Evolutionary conservation across 2,797 vertebrate genomes (phyloP).

Genomic region (Hozukius guyotensis): DNA sequence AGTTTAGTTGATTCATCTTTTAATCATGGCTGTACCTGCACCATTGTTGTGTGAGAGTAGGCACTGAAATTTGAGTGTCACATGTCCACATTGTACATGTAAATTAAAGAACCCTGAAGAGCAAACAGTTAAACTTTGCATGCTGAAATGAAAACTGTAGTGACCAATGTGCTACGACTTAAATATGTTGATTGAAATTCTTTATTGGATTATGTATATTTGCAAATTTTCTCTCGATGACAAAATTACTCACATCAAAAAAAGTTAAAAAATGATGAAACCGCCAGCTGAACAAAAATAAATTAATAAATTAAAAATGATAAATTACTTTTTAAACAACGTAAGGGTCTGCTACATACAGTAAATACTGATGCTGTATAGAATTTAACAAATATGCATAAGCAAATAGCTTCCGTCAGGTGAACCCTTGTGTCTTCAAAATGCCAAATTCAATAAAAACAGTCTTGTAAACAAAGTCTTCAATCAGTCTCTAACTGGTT

Average conservation of each 20-base stretch:
- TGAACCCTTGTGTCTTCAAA: not conserved
- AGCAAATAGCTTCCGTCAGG: not conserved
- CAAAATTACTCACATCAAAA: not conserved
- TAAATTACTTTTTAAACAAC: not conserved
- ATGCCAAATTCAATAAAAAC: not conserved
- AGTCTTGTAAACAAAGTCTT: not conserved
- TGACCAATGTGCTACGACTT: not conserved
- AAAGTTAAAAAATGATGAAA: not conserved
- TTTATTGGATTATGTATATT: not conserved
- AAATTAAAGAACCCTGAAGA: not conserved
- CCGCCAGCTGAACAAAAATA: not conserved
- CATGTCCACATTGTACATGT: not conserved
- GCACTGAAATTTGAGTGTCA: not conserved
- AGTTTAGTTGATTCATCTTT: not conserved
- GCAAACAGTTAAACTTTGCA: constrained; percentile 3
- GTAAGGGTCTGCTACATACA: not conserved
- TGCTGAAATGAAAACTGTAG: not conserved
- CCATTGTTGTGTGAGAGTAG: not conserved
- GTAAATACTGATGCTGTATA: not conserved
- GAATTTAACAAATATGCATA: not conserved
- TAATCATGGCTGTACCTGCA: not conserved
- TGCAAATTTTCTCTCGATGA: not conserved
- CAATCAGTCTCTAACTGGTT: not conserved
- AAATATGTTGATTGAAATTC: not conserved
- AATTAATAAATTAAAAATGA: not conserved